Evolutionary conservation across 2,888 invertebrate species (phyloP).

Genomic region (Lysandra coridon): DNA sequence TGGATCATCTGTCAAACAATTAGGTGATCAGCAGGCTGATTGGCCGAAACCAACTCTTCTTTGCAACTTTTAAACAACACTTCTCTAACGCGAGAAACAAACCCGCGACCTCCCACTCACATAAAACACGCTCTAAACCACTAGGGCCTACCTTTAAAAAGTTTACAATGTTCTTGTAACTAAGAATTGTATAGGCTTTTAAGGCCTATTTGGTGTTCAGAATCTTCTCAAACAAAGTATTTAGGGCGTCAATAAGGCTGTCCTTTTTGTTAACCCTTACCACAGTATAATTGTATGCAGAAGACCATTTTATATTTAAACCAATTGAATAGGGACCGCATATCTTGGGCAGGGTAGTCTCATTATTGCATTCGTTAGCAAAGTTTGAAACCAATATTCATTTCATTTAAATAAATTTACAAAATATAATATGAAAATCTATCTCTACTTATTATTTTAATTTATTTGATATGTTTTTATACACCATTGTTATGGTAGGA

Average conservation of each 20-base stretch:
- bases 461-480: no score
- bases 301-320: neutral
- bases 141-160: neutral
- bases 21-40: no score
- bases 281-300: neutral
- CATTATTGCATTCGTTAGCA: neutral
- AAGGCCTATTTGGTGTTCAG: neutral
- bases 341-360: neutral
- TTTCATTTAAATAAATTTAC: no score
- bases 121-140: neutral
- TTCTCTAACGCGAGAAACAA: no score
- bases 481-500: no score
- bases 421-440: no score
- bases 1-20: no score
- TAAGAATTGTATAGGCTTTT: neutral
- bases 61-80: no score
- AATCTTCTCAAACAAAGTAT: conserved; percentile 1
- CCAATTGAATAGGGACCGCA: no score
- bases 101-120: no score
- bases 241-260: conserved; percentile 42
- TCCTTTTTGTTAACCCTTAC: conserved; percentile 59
- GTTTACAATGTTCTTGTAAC: neutral
- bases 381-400: neutral
- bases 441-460: no score
- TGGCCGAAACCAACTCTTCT: no score